Base-by-base conservation (phyloP, 2,888 invertebrate genomes). In the Ditula angustiorana region DNA sequence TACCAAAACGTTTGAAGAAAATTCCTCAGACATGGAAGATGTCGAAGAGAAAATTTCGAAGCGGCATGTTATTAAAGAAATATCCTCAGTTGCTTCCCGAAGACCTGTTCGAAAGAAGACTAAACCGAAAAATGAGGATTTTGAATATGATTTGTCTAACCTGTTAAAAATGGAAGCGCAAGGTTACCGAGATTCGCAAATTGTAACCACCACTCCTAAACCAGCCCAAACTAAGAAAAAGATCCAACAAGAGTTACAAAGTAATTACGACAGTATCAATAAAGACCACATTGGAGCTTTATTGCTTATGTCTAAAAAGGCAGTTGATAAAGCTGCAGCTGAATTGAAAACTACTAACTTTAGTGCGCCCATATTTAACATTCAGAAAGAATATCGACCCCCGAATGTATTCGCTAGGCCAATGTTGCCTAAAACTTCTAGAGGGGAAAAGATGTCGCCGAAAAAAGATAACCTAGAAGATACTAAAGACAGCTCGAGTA, bases 111-210 rank as follows among this genome's bases (percentile, higher is more conserved):
- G 96, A 37, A 95, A 95, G 80, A 94, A 95, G 69, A 91, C 94
- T 0, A 95, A 95, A 81, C 94, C 94, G 7, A 93, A 94, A 69
- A 94, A 95, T 77, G 95, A 95, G 76, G 96, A 96, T 85, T 96
- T 96, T 79, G 94, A 96, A 71, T 96, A 96, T 76, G 96, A 96
- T 85, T 85, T 95, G 69, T 94, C 95, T 2, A 94, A 93, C 83
- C 80, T 94, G 59, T 78, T 94, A 35, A 94, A 94, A 82, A 82
- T 87, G 85, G 92, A 93, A 82, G 90, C 90, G 0, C 92, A 91
- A 68, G 92, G 92, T 5, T 91, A 92, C 73, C 81, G 90, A 67
- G 92, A 92, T 67, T 83, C 89, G 7, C 83, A 86, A 69, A 67
- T 80, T 11, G 72, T 74, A 21, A 67, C 75, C 33, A 79, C 67